A percentile compares a stretch with the other conserved stretches of the same genome.
These are phyloP conservation scores for Eupithecia tripunctaria DNA, from an alignment of 2,888 invertebrate genomes.

Conservation along the genomic window DNA sequence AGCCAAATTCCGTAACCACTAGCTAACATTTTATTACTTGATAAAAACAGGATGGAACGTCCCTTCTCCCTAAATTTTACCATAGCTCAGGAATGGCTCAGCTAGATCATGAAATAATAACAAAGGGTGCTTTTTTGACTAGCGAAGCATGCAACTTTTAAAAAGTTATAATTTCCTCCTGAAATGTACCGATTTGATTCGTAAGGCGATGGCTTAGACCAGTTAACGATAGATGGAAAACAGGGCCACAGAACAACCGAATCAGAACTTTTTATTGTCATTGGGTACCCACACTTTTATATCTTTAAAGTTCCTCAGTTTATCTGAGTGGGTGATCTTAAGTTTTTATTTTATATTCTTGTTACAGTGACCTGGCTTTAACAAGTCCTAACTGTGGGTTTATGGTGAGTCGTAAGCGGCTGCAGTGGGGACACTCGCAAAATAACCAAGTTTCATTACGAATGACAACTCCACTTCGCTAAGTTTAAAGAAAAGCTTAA, in stretches of 20 bases:
- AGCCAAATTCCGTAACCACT: constrained; percentile 63
- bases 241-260: not conserved
- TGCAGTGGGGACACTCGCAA: constrained; percentile 48
- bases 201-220: no score
- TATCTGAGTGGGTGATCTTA: not conserved
- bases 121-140: not conserved
- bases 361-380: constrained; percentile 17
- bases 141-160: not conserved
- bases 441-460: constrained; percentile 50
- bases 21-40: constrained; percentile 69
- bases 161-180: not conserved
- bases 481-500: constrained; percentile 38
- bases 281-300: not conserved
- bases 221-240: not conserved
- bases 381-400: constrained; percentile 18
- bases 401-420: constrained; percentile 46
- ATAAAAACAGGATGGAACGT: constrained; percentile 64
- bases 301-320: not conserved
- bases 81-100: constrained; percentile 5
- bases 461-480: constrained; percentile 42
- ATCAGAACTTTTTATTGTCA: not conserved
- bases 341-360: constrained; percentile 2
- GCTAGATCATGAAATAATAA: not conserved
- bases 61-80: constrained; percentile 59
- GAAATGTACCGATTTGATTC: not conserved